Evolutionary conservation across 2,797 vertebrate species (phyloP), one percentile per base, ranked within the genome.

Genomic region (Hoplostethus atlanticus): DNA sequence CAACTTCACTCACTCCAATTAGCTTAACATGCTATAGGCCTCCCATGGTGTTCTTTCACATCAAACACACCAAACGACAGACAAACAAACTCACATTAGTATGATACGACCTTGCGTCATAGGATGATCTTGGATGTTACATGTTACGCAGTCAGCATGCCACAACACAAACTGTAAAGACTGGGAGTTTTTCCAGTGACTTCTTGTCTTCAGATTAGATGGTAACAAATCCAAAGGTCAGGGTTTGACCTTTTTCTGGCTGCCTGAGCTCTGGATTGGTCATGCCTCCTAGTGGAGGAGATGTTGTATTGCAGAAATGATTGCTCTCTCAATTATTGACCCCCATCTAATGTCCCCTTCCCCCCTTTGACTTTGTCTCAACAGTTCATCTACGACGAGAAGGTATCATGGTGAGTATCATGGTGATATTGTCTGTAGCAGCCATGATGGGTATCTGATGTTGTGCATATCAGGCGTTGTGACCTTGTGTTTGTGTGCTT

Each of bases 341-440:
- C 42, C 16, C 36, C 56, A 51, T 5, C 60, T 76, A 25, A 78
- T 59, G 16, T 61, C 4, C 13, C 3, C 12, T 55, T 59, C 66
- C 64, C 86, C 42, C 70, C 36, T 87, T 55, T 84, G 30, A 87
- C 53, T 73, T 21, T 74, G 48, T 85, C 52, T 77, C 66, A 75
- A 30, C 91, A 98, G 97, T 96, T 98, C 92, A 98, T 98, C 95
- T 96, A 97, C 11, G 97, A 98, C 15, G 97, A 97, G 90, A 95
- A 95, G 48, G 96, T 98, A 76, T 95, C 94, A 87, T 98, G 97
- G 97, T 98, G 92, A 84, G 97, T 91, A 57, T 28, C 28, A 3
- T 28, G 28, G 13, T 31, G 7, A 42, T 4, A 1, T 40, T 54
- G 5, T 16, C 13, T 40, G 0, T 42, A 3, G 11, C 46, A 48